These are phyloP conservation scores for Drosophila paranaensis DNA, from an alignment of 2,888 invertebrate genomes.

Conservation along the genomic window DNA sequence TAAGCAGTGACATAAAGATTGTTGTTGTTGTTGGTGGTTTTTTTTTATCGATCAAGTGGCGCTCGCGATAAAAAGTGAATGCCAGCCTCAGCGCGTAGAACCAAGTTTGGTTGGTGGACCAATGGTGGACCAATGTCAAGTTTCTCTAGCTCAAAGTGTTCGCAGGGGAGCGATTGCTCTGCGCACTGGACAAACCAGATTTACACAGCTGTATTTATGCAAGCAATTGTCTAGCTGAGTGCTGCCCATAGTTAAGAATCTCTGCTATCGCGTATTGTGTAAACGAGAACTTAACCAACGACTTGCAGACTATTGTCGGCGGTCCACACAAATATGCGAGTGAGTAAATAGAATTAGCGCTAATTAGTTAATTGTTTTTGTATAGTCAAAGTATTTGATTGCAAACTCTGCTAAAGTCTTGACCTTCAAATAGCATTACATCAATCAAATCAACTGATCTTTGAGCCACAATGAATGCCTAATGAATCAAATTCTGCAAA, in stretches of 20 bases:
- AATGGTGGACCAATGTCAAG: conserved; percentile 76
- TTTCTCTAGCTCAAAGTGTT: conserved; percentile 41
- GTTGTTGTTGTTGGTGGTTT: conserved; percentile 8
- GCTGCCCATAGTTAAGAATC: conserved; percentile 7
- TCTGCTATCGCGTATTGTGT: conserved; percentile 1
- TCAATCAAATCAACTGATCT: background rate
- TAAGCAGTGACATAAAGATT: conserved; percentile 47
- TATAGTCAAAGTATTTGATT: background rate
- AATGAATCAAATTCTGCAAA: no score
- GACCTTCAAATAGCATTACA: background rate
- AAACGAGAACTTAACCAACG: background rate
- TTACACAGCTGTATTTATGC: conserved; percentile 13
- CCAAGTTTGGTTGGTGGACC: conserved; percentile 46
- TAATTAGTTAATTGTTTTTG: background rate
- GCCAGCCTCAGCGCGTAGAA: conserved; percentile 36
- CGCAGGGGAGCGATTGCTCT: conserved; percentile 2
- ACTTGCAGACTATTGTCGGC: background rate
- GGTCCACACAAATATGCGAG: background rate
- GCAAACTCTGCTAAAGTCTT: background rate
- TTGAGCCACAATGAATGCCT: background rate
- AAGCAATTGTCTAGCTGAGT: conserved; percentile 22
- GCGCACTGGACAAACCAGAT: conserved; percentile 43
- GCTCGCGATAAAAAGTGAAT: conserved; percentile 68
- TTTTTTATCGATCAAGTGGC: conserved; percentile 33
- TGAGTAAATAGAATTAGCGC: background rate